Conservation (phyloP, 2,888 invertebrate genomes). For the Eupsilia transversa region DNA sequence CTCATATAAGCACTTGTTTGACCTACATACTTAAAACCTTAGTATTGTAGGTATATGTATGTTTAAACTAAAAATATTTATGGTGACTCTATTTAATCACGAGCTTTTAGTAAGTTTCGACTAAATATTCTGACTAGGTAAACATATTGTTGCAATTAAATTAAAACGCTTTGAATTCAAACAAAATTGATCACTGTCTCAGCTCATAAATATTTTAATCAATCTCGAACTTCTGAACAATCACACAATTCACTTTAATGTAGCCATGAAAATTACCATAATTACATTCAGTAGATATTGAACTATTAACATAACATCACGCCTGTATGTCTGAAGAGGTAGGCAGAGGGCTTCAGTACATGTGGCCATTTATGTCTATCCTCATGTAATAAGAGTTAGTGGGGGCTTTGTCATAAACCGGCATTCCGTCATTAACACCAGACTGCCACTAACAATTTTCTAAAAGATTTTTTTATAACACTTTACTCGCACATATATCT, state of each 20-base stretch:
- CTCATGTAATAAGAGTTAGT: background rate
- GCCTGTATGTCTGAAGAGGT: background rate
- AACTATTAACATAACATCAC: slow-evolving; percentile 5
- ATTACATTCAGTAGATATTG: slow-evolving; percentile 15
- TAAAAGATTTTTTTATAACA: background rate
- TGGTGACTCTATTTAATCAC: background rate
- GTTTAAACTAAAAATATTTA: background rate
- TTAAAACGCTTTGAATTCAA: slow-evolving; percentile 22
- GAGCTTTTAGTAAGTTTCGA: background rate
- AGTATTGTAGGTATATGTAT: background rate
- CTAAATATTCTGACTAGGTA: background rate
- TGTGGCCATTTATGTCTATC: background rate
- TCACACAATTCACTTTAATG: slow-evolving; percentile 36
- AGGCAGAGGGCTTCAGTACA: background rate
- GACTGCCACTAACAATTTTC: too few relatives aligned
- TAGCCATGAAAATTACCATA: slow-evolving; percentile 45
- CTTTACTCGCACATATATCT: background rate
- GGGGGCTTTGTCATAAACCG: too few relatives aligned
- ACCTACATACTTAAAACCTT: slow-evolving; percentile 11
- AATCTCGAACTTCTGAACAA: slow-evolving; percentile 31
- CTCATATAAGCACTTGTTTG: background rate
- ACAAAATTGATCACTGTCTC: slow-evolving; percentile 38
- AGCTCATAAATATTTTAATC: slow-evolving; percentile 46
- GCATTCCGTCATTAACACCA: too few relatives aligned
- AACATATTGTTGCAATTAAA: slow-evolving; percentile 17